phyloP scores from a whole-genome alignment of 2,797 vertebrate species.

The Heteromormyrus szaboi region DNA sequence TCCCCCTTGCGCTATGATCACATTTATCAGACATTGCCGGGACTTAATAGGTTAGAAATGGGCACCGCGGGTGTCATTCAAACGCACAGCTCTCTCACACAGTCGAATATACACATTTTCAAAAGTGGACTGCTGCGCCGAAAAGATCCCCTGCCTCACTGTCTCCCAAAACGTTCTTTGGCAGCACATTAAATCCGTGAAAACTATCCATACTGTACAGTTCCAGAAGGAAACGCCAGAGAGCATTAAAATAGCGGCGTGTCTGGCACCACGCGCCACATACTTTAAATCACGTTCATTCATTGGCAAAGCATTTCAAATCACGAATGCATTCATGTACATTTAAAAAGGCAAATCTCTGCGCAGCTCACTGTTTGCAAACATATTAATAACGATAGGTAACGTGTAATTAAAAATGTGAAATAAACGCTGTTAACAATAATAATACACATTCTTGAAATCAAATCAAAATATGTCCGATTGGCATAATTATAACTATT shows the following conservation, averaged over 20 bases:
- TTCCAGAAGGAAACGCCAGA: background rate
- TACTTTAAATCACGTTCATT: background rate
- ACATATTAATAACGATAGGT: background rate
- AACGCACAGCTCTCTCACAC: constrained; percentile 23
- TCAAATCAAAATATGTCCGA: background rate
- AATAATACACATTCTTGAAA: background rate
- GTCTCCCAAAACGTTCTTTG: background rate
- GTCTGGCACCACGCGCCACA: background rate
- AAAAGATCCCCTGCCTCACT: background rate
- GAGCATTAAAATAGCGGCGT: background rate
- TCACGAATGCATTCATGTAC: background rate
- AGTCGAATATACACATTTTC: constrained; percentile 18
- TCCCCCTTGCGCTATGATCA: constrained; percentile 56
- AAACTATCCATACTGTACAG: background rate
- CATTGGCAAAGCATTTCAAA: background rate
- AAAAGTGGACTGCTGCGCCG: background rate
- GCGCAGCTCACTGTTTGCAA: background rate
- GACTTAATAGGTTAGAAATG: constrained; percentile 62
- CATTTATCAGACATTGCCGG: constrained; percentile 60
- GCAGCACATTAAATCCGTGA: background rate
- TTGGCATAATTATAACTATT: constrained; percentile 1
- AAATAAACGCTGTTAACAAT: background rate
- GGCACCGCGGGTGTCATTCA: constrained; percentile 49
- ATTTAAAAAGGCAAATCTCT: background rate
- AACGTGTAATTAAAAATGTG: background rate